Evolutionary conservation across 2,888 invertebrate species (phyloP).

Genomic region (Mythimna vitellina): DNA sequence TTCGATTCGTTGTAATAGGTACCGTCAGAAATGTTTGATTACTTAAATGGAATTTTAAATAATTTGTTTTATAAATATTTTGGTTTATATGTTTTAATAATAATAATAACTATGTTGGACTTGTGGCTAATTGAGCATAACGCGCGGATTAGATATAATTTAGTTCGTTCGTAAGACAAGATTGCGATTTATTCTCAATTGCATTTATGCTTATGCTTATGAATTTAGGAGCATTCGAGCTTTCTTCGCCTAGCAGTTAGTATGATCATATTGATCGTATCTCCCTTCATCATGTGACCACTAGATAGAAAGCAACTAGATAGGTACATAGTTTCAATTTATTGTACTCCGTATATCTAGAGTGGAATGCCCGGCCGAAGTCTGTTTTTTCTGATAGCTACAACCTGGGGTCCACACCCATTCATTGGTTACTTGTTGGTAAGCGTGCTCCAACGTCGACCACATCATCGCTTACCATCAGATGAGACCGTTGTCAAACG

Average conservation of each 20-base stretch:
- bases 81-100: conserved; percentile 50
- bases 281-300: neutral
- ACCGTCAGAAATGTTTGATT: conserved; percentile 9
- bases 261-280: neutral
- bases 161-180: no score
- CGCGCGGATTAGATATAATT: neutral
- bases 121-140: conserved; percentile 46
- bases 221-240: no score
- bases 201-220: no score
- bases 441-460: neutral
- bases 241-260: neutral
- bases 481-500: neutral
- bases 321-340: neutral
- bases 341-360: neutral
- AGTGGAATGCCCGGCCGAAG: neutral
- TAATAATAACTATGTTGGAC: conserved; percentile 19
- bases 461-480: neutral
- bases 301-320: neutral
- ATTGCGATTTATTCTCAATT: neutral
- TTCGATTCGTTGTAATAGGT: neutral
- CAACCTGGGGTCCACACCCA: neutral
- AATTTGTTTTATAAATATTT: conserved; percentile 52
- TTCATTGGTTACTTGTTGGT: neutral
- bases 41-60: conserved; percentile 31
- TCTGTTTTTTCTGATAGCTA: neutral